phyloP scores from a whole-genome alignment of 2,888 invertebrate species.

The Harpagoxenus sublaevis region DNA sequence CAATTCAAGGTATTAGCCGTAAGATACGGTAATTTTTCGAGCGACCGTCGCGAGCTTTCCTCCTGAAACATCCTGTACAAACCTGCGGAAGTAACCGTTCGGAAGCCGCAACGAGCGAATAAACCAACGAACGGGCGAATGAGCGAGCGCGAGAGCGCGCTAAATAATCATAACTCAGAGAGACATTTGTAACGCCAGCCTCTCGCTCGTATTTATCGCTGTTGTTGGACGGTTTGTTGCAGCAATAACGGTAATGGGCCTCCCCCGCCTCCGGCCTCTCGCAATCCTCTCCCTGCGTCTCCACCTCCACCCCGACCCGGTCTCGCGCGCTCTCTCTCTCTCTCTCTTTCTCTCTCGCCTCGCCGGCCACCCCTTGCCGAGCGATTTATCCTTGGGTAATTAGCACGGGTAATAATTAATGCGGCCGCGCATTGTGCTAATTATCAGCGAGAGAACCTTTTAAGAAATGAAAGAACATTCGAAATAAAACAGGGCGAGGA shows the following conservation, averaged over 20 bases:
- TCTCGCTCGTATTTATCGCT: conserved; percentile 84
- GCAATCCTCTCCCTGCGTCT: conserved; percentile 59
- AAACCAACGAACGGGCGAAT: conserved; percentile 54
- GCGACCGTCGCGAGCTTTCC: neutral
- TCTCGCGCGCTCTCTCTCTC: conserved; percentile 41
- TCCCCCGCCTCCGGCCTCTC: conserved; percentile 62
- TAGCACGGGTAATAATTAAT: conserved; percentile 86
- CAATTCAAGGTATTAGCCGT: neutral
- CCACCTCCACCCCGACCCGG: conserved; percentile 42
- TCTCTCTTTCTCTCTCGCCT: conserved; percentile 56
- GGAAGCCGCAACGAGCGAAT: conserved; percentile 69
- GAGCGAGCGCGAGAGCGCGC: conserved; percentile 66
- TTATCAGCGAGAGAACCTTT: conserved; percentile 85
- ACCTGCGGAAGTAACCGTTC: conserved; percentile 43
- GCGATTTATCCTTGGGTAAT: conserved; percentile 86
- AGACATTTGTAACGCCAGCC: conserved; percentile 81
- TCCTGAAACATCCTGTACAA: conserved; percentile 21
- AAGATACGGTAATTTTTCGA: conserved; percentile 1
- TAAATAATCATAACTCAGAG: conserved; percentile 84
- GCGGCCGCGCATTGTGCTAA: conserved; percentile 86
- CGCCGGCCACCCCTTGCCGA: conserved; percentile 77
- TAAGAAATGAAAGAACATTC: conserved; percentile 86
- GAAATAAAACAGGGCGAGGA: conserved; percentile 83
- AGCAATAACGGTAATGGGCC: conserved; percentile 86
- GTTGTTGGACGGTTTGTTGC: conserved; percentile 86